Evolutionary conservation across 2,797 vertebrate genomes (phyloP).

Genomic region (Agapornis canus): DNA sequence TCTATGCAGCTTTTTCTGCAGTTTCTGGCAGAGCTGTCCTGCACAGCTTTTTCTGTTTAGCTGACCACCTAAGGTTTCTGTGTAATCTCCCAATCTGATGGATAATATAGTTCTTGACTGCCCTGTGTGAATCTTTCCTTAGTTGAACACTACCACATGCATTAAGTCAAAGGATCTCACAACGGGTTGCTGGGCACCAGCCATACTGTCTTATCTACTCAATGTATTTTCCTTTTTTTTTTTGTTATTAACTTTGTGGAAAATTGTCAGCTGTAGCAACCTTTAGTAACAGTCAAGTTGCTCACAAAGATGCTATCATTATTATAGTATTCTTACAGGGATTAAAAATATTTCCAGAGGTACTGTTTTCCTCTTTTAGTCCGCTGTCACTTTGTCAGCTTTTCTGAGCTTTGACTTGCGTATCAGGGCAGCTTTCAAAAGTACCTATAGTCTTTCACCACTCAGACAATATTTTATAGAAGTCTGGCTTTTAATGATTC

Average conservation of each 20-base stretch:
- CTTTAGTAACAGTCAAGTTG: background rate
- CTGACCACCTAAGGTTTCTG: background rate
- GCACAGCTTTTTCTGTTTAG: conserved; percentile 19
- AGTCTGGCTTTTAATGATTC: background rate
- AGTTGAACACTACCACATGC: background rate
- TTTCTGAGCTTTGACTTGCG: background rate
- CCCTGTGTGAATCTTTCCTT: background rate
- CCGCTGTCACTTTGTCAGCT: background rate
- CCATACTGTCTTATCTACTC: background rate
- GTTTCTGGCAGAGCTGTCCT: background rate
- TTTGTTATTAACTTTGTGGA: background rate
- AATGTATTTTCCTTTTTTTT: background rate
- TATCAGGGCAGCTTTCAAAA: background rate
- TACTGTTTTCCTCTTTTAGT: background rate
- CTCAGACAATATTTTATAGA: background rate
- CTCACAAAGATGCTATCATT: background rate
- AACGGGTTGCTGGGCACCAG: background rate
- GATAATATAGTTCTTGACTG: conserved; percentile 15
- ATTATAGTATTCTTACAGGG: background rate
- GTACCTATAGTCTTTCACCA: background rate
- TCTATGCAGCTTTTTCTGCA: background rate
- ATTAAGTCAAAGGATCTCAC: conserved; percentile 4
- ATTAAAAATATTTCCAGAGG: background rate
- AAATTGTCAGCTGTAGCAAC: background rate
- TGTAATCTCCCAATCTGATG: background rate